Evolutionary conservation across 2,113 vertebrate genomes (phyloP).

Genomic region (Muntiacus muntjak): DNA sequence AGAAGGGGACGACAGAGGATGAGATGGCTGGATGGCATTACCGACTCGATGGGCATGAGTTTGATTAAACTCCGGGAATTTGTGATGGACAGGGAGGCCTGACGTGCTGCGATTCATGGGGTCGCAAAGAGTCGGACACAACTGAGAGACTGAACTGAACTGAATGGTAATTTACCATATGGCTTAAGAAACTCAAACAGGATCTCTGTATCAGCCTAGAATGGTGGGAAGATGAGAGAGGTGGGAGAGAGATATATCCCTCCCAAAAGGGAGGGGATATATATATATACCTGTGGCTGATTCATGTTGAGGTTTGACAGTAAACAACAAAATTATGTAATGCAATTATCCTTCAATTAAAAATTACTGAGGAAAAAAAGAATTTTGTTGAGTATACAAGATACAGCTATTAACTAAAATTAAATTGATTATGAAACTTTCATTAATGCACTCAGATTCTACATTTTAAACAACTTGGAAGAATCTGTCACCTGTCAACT

Average conservation of each 20-base stretch:
- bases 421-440: neutral
- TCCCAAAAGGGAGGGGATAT: neutral
- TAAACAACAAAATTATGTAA: neutral
- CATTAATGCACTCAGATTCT: neutral
- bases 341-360: neutral
- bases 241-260: neutral
- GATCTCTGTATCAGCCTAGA: neutral
- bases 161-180: neutral
- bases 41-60: too few relatives aligned
- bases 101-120: too few relatives aligned
- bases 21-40: too few relatives aligned
- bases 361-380: neutral
- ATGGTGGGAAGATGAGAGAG: neutral
- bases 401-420: neutral
- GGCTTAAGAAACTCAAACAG: neutral
- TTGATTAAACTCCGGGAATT: too few relatives aligned
- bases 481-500: neutral
- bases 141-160: too few relatives aligned
- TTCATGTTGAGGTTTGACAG: neutral
- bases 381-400: neutral
- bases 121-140: too few relatives aligned
- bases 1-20: too few relatives aligned
- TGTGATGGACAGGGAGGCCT: too few relatives aligned
- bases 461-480: neutral
- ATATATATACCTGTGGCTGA: neutral